These are phyloP conservation scores for Aplodontia rufa DNA, from an alignment of 2,113 vertebrate genomes.

Conservation along the genomic window DNA sequence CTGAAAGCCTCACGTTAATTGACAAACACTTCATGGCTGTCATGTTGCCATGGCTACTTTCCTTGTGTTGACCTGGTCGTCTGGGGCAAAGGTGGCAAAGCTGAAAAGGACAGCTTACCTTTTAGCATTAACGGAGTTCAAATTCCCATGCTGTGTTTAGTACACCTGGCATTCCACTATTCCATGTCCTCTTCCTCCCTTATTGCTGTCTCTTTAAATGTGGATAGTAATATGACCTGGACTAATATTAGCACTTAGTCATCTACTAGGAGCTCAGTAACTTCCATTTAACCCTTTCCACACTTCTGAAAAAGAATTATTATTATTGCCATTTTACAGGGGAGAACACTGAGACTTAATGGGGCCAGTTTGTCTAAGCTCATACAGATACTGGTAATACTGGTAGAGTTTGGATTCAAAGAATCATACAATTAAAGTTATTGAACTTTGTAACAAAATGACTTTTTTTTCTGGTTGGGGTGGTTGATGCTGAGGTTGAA, in stretches of 20 bases:
- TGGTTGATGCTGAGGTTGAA: too few relatives aligned
- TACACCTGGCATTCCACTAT: background rate
- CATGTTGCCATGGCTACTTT: background rate
- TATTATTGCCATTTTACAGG: background rate
- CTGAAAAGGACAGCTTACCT: background rate
- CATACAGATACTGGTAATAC: background rate
- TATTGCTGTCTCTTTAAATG: background rate
- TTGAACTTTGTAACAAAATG: background rate
- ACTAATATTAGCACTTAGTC: background rate
- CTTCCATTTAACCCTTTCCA: background rate
- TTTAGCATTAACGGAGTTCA: background rate
- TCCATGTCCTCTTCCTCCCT: background rate
- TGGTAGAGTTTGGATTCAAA: background rate
- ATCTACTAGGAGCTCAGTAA: background rate
- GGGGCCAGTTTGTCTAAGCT: background rate
- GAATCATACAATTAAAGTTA: background rate
- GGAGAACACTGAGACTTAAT: background rate
- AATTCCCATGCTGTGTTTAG: background rate
- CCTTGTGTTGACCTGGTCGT: background rate
- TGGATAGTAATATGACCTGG: background rate
- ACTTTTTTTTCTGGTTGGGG: background rate
- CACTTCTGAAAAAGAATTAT: background rate
- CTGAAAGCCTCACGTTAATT: constrained; percentile 27
- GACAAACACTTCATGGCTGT: background rate
- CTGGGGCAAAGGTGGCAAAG: background rate